Evolutionary conservation across 2,113 vertebrate genomes (phyloP).

Genomic region (Microtus oregoni): DNA sequence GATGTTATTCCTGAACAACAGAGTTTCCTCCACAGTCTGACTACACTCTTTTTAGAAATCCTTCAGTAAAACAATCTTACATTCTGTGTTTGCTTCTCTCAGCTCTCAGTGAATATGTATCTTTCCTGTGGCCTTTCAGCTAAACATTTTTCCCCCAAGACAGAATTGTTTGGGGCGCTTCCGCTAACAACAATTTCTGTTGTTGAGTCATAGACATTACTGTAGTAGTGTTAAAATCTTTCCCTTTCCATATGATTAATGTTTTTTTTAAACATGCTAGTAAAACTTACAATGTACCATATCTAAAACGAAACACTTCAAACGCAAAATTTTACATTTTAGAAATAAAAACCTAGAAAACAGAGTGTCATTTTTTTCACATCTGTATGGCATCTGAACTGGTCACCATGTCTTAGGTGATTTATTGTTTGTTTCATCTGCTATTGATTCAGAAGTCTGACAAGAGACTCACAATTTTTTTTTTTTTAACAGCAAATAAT

Average conservation of each 20-base stretch:
- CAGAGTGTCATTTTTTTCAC: constrained; percentile 77
- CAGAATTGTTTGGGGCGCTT: constrained; percentile 82
- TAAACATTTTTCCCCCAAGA: constrained; percentile 80
- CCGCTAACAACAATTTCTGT: constrained; percentile 85
- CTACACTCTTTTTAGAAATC: constrained; percentile 72
- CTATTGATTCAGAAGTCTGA: constrained; percentile 80
- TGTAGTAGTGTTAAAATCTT: constrained; percentile 81
- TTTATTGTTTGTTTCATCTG: constrained; percentile 82
- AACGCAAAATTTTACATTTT: constrained; percentile 80
- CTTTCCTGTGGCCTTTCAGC: constrained; percentile 68
- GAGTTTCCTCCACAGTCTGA: constrained; percentile 74
- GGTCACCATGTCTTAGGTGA: constrained; percentile 79
- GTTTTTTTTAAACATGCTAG: constrained; percentile 73
- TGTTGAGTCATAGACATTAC: constrained; percentile 82
- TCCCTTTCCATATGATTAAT: constrained; percentile 78
- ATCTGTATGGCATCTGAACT: constrained; percentile 67
- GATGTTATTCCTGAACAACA: constrained; percentile 77
- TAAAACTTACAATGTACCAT: constrained; percentile 76
- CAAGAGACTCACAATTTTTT: neutral
- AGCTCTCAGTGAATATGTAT: constrained; percentile 46
- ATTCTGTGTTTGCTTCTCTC: constrained; percentile 66
- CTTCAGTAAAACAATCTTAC: constrained; percentile 73
- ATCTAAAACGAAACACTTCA: constrained; percentile 74
- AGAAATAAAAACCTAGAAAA: constrained; percentile 80
- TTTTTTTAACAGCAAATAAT: constrained; percentile 27